phyloP scores from a whole-genome alignment of 1,140 invertebrate genomes.

The Phthorimaea operculella region DNA sequence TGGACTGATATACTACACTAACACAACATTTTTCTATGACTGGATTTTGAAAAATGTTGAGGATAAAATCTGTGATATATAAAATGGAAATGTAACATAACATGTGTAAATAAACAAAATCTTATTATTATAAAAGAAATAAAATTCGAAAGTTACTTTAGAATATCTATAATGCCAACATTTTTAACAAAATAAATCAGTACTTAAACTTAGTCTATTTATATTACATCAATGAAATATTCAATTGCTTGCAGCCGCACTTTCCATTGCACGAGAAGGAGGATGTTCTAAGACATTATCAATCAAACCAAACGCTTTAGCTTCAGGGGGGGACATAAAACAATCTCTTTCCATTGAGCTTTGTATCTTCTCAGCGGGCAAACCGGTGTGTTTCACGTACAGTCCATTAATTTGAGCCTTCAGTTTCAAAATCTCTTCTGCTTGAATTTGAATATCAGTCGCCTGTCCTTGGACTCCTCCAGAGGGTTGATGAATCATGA shows the following conservation, averaged over 20 bases:
- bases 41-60: slow-evolving; percentile 26
- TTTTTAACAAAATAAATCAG: not conserved
- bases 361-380: slow-evolving; percentile 81
- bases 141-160: too few species aligned
- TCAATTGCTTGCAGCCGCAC: not conserved
- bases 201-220: not conserved
- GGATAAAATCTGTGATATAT: too few species aligned
- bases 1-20: slow-evolving; percentile 36
- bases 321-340: slow-evolving; percentile 93
- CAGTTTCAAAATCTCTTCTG: slow-evolving; percentile 95
- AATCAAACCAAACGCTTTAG: slow-evolving; percentile 93
- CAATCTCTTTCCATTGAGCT: slow-evolving; percentile 92
- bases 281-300: slow-evolving; percentile 86
- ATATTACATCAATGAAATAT: not conserved
- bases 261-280: slow-evolving; percentile 56
- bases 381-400: slow-evolving; percentile 94
- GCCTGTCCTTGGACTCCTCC: slow-evolving; percentile 96
- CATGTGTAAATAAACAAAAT: not conserved
- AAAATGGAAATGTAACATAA: not conserved
- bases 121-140: too few species aligned
- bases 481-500: slow-evolving; percentile 99
- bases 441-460: slow-evolving; percentile 98
- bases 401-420: slow-evolving; percentile 92
- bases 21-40: slow-evolving; percentile 31
- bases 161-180: too few species aligned